phyloP scores from a whole-genome alignment of 2,113 vertebrate genomes.

The Menura novaehollandiae region DNA sequence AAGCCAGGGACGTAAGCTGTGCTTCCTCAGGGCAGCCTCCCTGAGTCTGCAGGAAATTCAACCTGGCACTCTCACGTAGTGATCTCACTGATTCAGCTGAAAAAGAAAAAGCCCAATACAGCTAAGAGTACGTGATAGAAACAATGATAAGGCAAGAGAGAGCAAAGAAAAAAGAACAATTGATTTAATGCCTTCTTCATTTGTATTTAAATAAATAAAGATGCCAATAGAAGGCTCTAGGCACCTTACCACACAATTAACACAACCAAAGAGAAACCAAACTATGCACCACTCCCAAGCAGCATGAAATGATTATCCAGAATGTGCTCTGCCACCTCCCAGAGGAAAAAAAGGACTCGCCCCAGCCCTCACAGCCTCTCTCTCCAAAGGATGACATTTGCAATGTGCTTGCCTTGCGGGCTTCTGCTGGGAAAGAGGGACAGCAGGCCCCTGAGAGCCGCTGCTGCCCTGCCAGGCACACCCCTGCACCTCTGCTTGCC shows the following conservation, averaged over 20 bases:
- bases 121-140: background rate
- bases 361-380: background rate
- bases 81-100: background rate
- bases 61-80: background rate
- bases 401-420: background rate
- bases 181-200: slow-evolving; percentile 43
- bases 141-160: slow-evolving; percentile 8
- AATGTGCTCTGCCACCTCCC: slow-evolving; percentile 28
- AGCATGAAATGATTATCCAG: slow-evolving; percentile 43
- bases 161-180: slow-evolving; percentile 36
- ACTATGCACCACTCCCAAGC: slow-evolving; percentile 3
- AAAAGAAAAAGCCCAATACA: slow-evolving; percentile 1
- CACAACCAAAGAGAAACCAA: slow-evolving; percentile 26
- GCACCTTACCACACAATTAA: slow-evolving; percentile 56
- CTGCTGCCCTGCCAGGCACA: background rate
- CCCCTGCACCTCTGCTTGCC: background rate
- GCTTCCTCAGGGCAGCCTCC: background rate
- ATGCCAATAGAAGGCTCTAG: slow-evolving; percentile 37
- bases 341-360: background rate
- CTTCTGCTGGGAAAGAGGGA: background rate
- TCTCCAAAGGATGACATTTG: background rate
- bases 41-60: background rate
- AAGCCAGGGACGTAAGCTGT: background rate
- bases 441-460: fast-evolving
- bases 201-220: slow-evolving; percentile 61